phyloP scores from a whole-genome alignment of 2,888 invertebrate species.

The Mythimna loreyi region DNA sequence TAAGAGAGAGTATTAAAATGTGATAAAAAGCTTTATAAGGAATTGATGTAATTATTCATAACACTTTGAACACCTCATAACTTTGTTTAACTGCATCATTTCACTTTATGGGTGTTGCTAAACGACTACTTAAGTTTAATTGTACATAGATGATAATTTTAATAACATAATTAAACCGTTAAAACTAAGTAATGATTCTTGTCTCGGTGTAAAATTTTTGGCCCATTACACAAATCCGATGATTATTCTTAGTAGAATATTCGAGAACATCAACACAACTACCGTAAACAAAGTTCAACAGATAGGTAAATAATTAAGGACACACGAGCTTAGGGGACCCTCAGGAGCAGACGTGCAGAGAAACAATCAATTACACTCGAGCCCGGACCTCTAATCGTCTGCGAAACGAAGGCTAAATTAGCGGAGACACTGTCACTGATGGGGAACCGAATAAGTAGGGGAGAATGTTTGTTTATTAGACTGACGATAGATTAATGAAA shows the following conservation, averaged over 20 bases:
- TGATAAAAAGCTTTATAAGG: background rate
- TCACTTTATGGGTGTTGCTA: background rate
- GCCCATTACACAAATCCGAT: background rate
- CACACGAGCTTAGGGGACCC: conserved; percentile 42
- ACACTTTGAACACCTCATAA: background rate
- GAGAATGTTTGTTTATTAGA: conserved; percentile 42
- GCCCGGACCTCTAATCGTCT: conserved; percentile 69
- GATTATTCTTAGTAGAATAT: conserved; percentile 3
- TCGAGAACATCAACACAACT: conserved; percentile 31
- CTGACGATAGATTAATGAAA: conserved; percentile 60
- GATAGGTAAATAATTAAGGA: conserved; percentile 52
- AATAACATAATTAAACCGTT: background rate
- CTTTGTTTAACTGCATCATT: background rate
- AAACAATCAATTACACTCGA: conserved; percentile 73
- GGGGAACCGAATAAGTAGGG: conserved; percentile 47
- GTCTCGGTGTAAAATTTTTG: too few relatives aligned
- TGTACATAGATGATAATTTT: background rate
- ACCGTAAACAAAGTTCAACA: conserved; percentile 38
- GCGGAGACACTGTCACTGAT: conserved; percentile 75
- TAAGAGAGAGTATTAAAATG: background rate
- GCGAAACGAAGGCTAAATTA: conserved; percentile 70
- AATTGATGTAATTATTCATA: background rate
- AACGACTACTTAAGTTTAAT: background rate
- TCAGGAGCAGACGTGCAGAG: conserved; percentile 59
- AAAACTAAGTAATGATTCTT: background rate